A percentile compares a stretch with the other conserved stretches of the same genome.
These are phyloP conservation scores for Maniola hyperantus DNA, from an alignment of 2,888 invertebrate species.

Conservation along the genomic window DNA sequence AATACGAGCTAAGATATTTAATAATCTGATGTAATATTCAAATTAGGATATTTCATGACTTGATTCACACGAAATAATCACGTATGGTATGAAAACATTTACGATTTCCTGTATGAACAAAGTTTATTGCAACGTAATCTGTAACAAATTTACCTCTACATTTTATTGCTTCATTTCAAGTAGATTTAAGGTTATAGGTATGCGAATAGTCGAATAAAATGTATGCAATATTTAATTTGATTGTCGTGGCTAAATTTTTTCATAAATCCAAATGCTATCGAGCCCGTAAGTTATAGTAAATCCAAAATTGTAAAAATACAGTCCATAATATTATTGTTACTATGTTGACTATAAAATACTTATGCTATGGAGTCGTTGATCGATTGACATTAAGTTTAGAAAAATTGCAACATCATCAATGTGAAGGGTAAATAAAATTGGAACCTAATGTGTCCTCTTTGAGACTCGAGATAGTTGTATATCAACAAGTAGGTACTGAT, in stretches of 20 bases:
- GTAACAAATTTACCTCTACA: slow-evolving; percentile 13
- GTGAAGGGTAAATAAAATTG: background rate
- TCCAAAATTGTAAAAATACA: no score
- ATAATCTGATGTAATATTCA: no score
- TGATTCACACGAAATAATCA: slow-evolving; percentile 10
- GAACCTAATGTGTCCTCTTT: background rate
- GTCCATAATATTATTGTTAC: no score
- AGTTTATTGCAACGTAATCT: slow-evolving; percentile 18
- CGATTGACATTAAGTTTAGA: no score
- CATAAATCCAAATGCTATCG: slow-evolving; percentile 11
- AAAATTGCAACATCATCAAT: background rate
- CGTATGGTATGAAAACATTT: slow-evolving; percentile 19
- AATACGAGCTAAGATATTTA: no score
- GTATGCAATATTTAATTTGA: slow-evolving; percentile 25
- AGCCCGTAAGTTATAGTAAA: slow-evolving; percentile 1
- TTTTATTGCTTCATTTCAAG: slow-evolving; percentile 26
- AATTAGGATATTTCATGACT: background rate
- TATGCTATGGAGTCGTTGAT: no score
- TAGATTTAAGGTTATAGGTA: slow-evolving; percentile 15
- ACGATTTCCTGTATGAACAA: slow-evolving; percentile 26
- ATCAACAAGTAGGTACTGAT: background rate
- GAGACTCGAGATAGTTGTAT: no score
- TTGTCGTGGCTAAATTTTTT: slow-evolving; percentile 1
- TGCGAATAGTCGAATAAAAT: slow-evolving; percentile 16
- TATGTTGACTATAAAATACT: no score